Evolutionary conservation across 2,113 vertebrate species (phyloP).

Genomic region (Protobothrops flavoviridis): DNA sequence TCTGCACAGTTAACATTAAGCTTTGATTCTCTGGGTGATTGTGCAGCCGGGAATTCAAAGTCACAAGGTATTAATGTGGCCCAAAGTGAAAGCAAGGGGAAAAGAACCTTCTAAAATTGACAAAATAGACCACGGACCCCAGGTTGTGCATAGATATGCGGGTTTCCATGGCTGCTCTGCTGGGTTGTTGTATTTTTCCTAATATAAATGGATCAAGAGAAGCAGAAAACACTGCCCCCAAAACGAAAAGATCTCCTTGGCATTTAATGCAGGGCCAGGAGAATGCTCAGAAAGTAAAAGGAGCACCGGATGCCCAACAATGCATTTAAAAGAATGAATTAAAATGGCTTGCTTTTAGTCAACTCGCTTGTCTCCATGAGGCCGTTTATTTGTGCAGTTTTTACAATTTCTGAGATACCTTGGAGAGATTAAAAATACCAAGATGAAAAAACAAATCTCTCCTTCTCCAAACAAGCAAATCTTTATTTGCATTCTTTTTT

Average conservation of each 20-base stretch:
- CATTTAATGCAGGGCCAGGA: not conserved
- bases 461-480: not conserved
- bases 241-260: not conserved
- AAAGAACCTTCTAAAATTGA: not conserved
- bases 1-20: not conserved
- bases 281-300: not conserved
- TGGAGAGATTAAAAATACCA: not conserved
- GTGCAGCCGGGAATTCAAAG: not conserved
- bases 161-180: not conserved
- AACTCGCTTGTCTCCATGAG: not conserved
- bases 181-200: not conserved
- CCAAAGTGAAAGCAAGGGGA: not conserved
- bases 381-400: not conserved
- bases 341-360: not conserved
- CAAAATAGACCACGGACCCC: no score
- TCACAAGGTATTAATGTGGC: not conserved
- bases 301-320: not conserved
- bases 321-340: not conserved
- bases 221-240: not conserved
- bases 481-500: not conserved
- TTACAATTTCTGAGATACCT: not conserved
- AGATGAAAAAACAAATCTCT: not conserved
- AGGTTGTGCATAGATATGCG: not conserved
- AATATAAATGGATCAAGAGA: not conserved
- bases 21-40: not conserved